phyloP scores from a whole-genome alignment of 1,140 invertebrate species.

The Listronotus oregonensis region DNA sequence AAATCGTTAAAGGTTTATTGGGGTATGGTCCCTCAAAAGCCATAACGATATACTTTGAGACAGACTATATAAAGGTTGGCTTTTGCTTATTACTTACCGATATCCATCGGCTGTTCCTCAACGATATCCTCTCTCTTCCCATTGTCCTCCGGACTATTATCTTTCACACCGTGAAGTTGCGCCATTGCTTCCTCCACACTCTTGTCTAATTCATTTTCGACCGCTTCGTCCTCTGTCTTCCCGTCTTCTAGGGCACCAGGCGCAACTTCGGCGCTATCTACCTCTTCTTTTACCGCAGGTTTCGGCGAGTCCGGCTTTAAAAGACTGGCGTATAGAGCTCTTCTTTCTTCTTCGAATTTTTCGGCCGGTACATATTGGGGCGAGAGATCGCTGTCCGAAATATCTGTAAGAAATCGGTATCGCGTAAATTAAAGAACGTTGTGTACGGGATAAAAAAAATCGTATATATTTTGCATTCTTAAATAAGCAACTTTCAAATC shows the following conservation, averaged over 20 bases:
- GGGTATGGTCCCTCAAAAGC: too few species aligned
- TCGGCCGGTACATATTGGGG: conserved; percentile 56
- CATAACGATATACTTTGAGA: too few species aligned
- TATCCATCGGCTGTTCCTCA: neutral
- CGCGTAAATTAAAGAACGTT: too few species aligned
- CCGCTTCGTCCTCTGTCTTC: neutral
- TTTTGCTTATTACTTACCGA: too few species aligned
- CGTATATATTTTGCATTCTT: too few species aligned
- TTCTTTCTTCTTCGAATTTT: conserved; percentile 54
- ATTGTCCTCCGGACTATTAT: too few species aligned
- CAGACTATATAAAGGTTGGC: too few species aligned
- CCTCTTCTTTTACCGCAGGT: conserved; percentile 25
- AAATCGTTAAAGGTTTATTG: too few species aligned
- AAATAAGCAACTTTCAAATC: too few species aligned
- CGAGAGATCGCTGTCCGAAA: conserved; percentile 47
- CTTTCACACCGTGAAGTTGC: conserved; percentile 12
- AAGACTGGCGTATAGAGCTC: conserved; percentile 54
- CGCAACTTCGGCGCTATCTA: neutral
- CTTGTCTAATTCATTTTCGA: neutral
- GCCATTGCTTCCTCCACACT: conserved; percentile 27
- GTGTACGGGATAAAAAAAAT: too few species aligned
- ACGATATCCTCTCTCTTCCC: neutral
- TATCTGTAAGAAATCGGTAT: neutral
- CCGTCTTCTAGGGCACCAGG: neutral
- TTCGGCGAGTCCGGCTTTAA: conserved; percentile 46